A percentile compares a stretch with the other conserved stretches of the same genome.
These are phyloP conservation scores for Nipponia nippon DNA, from an alignment of 2,113 vertebrate species.

Conservation along the genomic window DNA sequence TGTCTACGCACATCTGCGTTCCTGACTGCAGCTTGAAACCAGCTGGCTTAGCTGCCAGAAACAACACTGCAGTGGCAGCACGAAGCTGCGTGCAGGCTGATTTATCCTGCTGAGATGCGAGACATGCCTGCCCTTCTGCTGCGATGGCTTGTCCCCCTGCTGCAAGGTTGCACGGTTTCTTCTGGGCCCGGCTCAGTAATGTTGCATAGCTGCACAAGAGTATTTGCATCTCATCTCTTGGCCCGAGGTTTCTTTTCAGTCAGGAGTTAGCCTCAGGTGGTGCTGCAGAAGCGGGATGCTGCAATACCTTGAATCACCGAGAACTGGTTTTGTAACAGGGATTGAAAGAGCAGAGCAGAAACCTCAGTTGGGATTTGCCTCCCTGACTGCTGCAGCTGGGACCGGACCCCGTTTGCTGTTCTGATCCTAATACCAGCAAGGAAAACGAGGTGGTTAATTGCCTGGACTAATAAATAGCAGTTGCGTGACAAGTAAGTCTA, in stretches of 20 bases:
- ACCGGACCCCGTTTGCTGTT: not conserved
- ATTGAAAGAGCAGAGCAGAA: not conserved
- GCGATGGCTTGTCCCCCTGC: not conserved
- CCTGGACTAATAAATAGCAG: too few relatives aligned
- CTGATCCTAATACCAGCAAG: not conserved
- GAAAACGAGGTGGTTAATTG: too few relatives aligned
- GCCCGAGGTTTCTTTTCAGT: not conserved
- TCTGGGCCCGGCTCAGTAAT: not conserved
- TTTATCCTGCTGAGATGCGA: not conserved
- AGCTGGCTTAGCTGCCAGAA: not conserved
- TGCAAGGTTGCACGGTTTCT: not conserved
- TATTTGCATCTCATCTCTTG: not conserved
- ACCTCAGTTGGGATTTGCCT: not conserved
- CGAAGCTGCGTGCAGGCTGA: not conserved
- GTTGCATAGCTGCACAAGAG: not conserved
- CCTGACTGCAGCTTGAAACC: not conserved
- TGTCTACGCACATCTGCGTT: fast-evolving
- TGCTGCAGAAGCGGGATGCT: not conserved
- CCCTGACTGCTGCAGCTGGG: not conserved
- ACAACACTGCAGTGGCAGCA: not conserved
- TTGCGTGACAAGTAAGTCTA: too few relatives aligned
- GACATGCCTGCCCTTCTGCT: not conserved
- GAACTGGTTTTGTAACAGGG: not conserved
- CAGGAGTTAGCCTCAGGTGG: not conserved
- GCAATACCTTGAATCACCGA: not conserved